A percentile compares a stretch with the other conserved stretches of the same genome.
Conservation (phyloP, 2,113 vertebrate species). For the Martes martes region DNA sequence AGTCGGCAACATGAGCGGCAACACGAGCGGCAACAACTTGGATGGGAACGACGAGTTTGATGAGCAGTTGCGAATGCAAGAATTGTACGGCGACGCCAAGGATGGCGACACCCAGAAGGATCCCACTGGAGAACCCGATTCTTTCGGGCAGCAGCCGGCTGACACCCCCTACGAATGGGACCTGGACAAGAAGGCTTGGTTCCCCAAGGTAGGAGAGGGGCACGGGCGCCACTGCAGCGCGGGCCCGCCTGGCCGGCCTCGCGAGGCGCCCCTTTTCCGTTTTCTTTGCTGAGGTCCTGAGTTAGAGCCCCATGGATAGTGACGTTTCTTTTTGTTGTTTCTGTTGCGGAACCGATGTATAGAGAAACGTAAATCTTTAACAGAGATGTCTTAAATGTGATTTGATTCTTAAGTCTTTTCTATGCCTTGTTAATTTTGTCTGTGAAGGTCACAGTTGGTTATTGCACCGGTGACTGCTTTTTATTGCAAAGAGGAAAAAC, state of each 20-base stretch:
- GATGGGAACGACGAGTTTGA: slow-evolving; percentile 89
- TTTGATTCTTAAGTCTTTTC: background rate
- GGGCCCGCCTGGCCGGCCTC: background rate
- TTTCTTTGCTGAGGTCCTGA: background rate
- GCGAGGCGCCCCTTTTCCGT: background rate
- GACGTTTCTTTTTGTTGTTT: slow-evolving; percentile 24
- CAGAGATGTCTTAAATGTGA: background rate
- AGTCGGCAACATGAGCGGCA: slow-evolving; percentile 75
- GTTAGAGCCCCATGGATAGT: background rate
- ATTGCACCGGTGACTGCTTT: slow-evolving; percentile 41
- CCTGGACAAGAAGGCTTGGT: slow-evolving; percentile 94
- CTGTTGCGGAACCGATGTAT: background rate
- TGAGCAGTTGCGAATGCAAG: slow-evolving; percentile 93
- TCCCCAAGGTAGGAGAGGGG: slow-evolving; percentile 89
- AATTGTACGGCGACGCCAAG: slow-evolving; percentile 84
- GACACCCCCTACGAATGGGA: slow-evolving; percentile 96
- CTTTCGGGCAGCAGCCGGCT: slow-evolving; percentile 87
- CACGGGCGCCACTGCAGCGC: background rate
- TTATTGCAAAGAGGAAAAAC: slow-evolving; percentile 55
- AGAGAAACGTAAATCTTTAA: background rate
- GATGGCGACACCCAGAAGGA: slow-evolving; percentile 21
- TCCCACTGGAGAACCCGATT: slow-evolving; percentile 80
- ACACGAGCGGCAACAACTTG: slow-evolving; percentile 64
- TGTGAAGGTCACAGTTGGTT: slow-evolving; percentile 44
- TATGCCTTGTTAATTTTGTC: slow-evolving; percentile 15